These are phyloP conservation scores for Gnathonemus longibarbis DNA, from an alignment of 2,113 vertebrate genomes.

Conservation along the genomic window DNA sequence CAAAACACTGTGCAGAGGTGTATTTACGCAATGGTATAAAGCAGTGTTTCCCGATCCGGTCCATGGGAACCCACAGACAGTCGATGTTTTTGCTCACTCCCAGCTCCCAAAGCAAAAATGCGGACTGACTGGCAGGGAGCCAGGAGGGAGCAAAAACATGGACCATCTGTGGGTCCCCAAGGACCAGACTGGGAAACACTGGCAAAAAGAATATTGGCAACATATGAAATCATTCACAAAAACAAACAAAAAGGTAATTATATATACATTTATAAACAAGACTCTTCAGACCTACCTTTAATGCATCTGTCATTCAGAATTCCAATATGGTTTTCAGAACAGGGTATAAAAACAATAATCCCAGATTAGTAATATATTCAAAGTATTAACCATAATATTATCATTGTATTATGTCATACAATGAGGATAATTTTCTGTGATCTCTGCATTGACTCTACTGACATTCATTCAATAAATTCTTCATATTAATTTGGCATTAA, in stretches of 20 bases:
- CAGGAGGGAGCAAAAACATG: no score
- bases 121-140: no score
- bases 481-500: neutral
- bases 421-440: neutral
- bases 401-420: neutral
- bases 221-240: neutral
- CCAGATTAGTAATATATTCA: neutral
- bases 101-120: no score
- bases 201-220: neutral
- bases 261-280: neutral
- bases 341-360: neutral
- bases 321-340: neutral
- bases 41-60: neutral
- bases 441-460: neutral
- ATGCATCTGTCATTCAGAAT: slow-evolving; percentile 1
- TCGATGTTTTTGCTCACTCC: neutral
- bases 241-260: neutral
- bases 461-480: neutral
- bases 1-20: neutral
- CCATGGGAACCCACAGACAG: neutral
- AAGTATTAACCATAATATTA: neutral
- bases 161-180: neutral
- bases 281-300: slow-evolving; percentile 18
- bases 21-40: neutral
- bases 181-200: neutral